Conservation (phyloP, 2,797 vertebrate genomes). For the Graptemys geographica region DNA sequence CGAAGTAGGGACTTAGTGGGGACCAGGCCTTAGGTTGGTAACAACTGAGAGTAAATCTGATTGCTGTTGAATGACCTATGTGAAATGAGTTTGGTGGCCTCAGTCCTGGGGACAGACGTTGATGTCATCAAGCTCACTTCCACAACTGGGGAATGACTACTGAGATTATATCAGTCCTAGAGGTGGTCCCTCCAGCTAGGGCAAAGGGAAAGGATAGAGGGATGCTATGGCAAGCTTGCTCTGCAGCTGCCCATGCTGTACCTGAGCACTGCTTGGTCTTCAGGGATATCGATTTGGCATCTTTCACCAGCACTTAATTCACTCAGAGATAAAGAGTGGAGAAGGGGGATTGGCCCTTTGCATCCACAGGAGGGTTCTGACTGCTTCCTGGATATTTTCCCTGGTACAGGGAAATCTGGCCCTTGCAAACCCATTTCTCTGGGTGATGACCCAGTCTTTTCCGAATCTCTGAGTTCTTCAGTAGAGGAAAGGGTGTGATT, state of each 20-base stretch:
- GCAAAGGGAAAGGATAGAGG: background rate
- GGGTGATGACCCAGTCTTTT: background rate
- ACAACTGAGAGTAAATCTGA: background rate
- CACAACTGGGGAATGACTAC: background rate
- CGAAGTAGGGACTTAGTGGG: too few species aligned
- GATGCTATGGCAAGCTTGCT: background rate
- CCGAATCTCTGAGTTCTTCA: background rate
- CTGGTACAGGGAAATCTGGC: background rate
- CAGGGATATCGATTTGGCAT: fast-evolving
- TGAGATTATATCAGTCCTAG: background rate
- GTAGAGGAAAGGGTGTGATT: conserved; percentile 18
- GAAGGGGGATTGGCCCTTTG: fast-evolving
- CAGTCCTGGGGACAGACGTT: too few species aligned
- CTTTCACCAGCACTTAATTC: background rate
- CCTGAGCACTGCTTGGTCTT: fast-evolving
- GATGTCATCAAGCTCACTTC: background rate
- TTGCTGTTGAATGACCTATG: background rate
- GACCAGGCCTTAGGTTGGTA: too few species aligned
- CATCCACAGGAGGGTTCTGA: background rate
- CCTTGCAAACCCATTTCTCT: background rate
- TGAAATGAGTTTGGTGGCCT: background rate
- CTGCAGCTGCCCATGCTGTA: background rate
- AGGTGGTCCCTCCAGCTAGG: background rate
- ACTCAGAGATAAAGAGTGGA: background rate
- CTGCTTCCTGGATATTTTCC: background rate